Conservation (phyloP, 1,140 invertebrate genomes). For the Zaprionus inermis region DNA sequence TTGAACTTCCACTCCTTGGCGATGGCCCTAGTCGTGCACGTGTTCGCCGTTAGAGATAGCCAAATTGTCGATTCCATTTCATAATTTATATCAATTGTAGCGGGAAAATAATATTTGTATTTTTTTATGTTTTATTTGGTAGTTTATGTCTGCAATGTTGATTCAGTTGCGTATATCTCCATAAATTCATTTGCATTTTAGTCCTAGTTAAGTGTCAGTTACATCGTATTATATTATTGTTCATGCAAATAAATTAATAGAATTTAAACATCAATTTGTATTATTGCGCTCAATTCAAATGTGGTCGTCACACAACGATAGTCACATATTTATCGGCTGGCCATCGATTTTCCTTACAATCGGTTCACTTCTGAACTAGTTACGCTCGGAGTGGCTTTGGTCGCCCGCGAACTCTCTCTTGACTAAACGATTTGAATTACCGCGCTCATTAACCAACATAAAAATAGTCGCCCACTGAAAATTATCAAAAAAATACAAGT, state of each 20-base stretch:
- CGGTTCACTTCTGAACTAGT: neutral
- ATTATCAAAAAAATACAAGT: neutral
- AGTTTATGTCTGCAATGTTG: slow-evolving; percentile 3
- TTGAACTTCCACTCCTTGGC: slow-evolving; percentile 41
- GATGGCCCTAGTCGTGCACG: slow-evolving; percentile 9
- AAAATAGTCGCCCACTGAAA: too few species aligned
- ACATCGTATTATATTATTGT: neutral
- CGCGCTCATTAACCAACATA: neutral
- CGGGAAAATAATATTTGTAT: slow-evolving; percentile 24
- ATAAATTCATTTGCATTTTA: slow-evolving; percentile 16
- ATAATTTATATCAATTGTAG: slow-evolving; percentile 7
- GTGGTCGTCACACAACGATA: neutral
- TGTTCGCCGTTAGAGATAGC: slow-evolving; percentile 13
- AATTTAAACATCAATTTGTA: slow-evolving; percentile 8
- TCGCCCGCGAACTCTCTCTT: too few species aligned
- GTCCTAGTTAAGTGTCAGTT: slow-evolving; percentile 17
- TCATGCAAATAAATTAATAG: neutral
- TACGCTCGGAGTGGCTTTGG: too few species aligned
- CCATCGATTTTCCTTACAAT: neutral
- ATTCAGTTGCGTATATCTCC: slow-evolving; percentile 5
- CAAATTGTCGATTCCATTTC: neutral
- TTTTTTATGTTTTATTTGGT: slow-evolving; percentile 50
- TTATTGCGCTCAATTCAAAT: slow-evolving; percentile 1
- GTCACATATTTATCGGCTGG: neutral
- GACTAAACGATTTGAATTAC: neutral